Evolutionary conservation across 2,113 vertebrate species (phyloP).

Genomic region (Leuciscus idus): DNA sequence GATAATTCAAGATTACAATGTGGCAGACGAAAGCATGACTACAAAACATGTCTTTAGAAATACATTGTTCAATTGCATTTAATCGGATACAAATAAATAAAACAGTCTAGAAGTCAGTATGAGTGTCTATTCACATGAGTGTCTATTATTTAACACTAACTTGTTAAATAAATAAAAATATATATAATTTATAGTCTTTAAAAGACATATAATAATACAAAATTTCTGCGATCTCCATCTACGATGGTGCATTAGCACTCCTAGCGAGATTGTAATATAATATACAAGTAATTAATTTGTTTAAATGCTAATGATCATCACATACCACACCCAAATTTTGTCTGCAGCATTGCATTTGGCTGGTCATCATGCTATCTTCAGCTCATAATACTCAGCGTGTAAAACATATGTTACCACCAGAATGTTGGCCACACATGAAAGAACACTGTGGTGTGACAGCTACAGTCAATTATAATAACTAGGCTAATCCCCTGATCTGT

Average conservation of each 20-base stretch:
- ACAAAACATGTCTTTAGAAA: background rate
- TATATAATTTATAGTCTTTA: too few relatives aligned
- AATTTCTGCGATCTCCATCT: background rate
- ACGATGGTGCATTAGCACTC: background rate
- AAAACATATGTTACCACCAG: slow-evolving; percentile 35
- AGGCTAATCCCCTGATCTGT: slow-evolving; percentile 35
- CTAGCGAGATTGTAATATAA: background rate
- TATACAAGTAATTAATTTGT: background rate
- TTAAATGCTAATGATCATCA: background rate
- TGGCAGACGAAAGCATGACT: background rate
- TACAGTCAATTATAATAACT: slow-evolving; percentile 33
- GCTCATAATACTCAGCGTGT: slow-evolving; percentile 18
- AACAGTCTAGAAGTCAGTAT: background rate
- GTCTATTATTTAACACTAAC: too few relatives aligned
- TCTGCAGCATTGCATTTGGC: background rate
- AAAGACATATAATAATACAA: background rate
- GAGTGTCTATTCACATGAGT: too few relatives aligned
- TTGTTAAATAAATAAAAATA: too few relatives aligned
- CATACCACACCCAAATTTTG: slow-evolving; percentile 1
- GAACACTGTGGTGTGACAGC: slow-evolving; percentile 26
- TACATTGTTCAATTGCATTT: too few relatives aligned
- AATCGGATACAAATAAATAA: background rate
- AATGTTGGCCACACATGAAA: slow-evolving; percentile 34
- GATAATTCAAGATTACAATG: background rate
- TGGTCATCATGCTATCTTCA: slow-evolving; percentile 12